Evolutionary conservation across 30 jellyfish, hydroid and myxozoan species (phyloP).

Genomic region (Euphysa ruthae): DNA sequence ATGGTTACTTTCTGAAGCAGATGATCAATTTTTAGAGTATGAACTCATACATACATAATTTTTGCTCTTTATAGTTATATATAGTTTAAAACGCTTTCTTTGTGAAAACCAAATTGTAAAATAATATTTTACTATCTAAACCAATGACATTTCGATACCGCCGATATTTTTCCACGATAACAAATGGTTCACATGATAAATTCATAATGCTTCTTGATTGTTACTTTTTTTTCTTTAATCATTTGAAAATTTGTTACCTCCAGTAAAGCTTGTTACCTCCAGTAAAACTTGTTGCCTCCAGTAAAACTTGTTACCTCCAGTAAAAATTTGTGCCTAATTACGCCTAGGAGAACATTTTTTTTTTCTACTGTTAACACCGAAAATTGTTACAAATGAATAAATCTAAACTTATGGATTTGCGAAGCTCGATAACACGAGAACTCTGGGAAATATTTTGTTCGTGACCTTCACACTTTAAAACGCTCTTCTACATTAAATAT

Average conservation of each 20-base stretch:
- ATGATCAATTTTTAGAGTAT: background rate
- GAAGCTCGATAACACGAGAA: background rate
- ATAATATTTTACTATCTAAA: background rate
- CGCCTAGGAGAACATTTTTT: no score
- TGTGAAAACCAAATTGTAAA: no score
- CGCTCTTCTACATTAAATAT: background rate
- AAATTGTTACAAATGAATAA: background rate
- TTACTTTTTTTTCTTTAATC: background rate
- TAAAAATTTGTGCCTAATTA: no score
- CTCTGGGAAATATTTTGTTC: background rate
- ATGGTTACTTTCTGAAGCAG: conserved; percentile 26
- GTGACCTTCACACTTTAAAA: background rate
- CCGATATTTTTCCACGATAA: background rate
- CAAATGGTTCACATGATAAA: background rate
- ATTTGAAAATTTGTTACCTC: background rate
- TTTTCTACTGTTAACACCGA: background rate
- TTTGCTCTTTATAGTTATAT: background rate
- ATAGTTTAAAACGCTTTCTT: background rate
- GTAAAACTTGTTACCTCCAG: background rate
- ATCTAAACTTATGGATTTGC: background rate
- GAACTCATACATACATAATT: background rate
- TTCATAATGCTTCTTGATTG: background rate
- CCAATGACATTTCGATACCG: background rate
- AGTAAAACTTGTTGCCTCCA: background rate
- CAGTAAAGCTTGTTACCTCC: no score